Base-by-base conservation (phyloP, 2,113 vertebrate genomes). In the Rynchops niger region DNA sequence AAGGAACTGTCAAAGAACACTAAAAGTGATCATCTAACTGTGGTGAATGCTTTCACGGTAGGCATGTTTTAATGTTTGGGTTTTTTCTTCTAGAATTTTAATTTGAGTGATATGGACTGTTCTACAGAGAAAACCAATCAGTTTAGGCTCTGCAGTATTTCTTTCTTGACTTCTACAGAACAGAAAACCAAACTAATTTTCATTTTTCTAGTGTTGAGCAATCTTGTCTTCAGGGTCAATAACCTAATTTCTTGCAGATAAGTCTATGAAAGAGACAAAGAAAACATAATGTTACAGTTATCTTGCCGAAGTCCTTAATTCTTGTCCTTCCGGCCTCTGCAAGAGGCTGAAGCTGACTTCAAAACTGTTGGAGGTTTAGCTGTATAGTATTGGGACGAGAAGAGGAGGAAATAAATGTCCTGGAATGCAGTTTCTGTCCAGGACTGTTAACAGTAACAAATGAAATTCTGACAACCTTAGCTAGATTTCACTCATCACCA, bases 21-120 rank as follows among this genome's bases (percentile, higher is more conserved):
- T 0, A 99, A 99, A 93, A 99, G 99, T 36, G 99, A 99, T 92
- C 99, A 99, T 93, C 98, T 99, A 40, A 99, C 99, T 27, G 98
- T 99, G 50, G 98, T 99, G 88, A 99, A 99, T 94, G 99, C 99
- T 32, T 99, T 99, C 94, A 97, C 97, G 98, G 99, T 99, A 98
- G 76, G 95, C 21, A 27, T 21, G 12, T 42, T 72, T 58, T 23
- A n/a, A 17, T 49, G 26, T 15, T 63, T 22, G 17, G 13, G 2
- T 17, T 55, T 47, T 65, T 43, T 11, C 13, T 58, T 43, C 36
- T 52, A 9, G 11, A 65, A 18, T 43, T 88, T 72, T 47, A 38
- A 16, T 56, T 53, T 42, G 17, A 36, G 14, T 25, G 27, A 38
- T 58, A 26, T 0, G 18, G 12, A 19, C 82, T 45, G 40, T 74